phyloP scores from a whole-genome alignment of 1,140 invertebrate species.

The Drosophila obscura region DNA sequence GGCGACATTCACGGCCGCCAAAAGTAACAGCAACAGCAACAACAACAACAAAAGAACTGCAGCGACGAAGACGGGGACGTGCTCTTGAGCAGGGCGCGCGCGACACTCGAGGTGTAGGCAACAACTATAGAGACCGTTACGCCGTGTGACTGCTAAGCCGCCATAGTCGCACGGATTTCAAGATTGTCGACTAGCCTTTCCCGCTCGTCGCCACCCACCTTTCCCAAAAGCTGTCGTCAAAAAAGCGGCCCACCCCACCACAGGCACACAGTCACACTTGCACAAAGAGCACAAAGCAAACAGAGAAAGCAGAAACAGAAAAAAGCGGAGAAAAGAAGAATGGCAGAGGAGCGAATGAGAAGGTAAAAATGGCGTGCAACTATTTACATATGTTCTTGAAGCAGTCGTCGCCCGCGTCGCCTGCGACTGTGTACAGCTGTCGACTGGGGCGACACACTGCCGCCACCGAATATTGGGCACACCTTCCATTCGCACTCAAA shows the following conservation, averaged over 20 bases:
- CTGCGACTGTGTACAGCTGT: slow-evolving; percentile 55
- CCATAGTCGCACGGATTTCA: slow-evolving; percentile 43
- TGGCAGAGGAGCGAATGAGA: too few relatives aligned
- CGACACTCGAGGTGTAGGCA: slow-evolving; percentile 65
- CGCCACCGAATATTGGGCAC: slow-evolving; percentile 39
- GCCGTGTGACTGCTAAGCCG: slow-evolving; percentile 20
- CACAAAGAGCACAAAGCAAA: slow-evolving; percentile 1
- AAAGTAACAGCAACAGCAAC: slow-evolving; percentile 5
- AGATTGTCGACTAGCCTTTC: slow-evolving; percentile 26
- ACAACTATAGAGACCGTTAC: slow-evolving; percentile 37
- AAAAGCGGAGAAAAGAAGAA: slow-evolving; percentile 9
- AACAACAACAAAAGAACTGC: not conserved
- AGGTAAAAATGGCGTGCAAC: slow-evolving; percentile 73
- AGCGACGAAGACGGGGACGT: slow-evolving; percentile 17
- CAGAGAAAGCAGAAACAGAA: slow-evolving; percentile 13
- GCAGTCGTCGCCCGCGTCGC: slow-evolving; percentile 25
- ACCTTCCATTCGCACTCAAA: slow-evolving; percentile 4
- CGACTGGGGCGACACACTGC: slow-evolving; percentile 33
- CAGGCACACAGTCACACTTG: not conserved
- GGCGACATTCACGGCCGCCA: slow-evolving; percentile 41
- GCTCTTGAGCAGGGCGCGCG: slow-evolving; percentile 41
- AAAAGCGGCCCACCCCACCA: too few relatives aligned
- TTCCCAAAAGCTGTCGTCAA: too few relatives aligned
- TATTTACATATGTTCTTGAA: slow-evolving; percentile 81
- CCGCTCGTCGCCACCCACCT: too few relatives aligned